These are phyloP conservation scores for Phortica variegata DNA, from an alignment of 1,140 invertebrate species.

Conservation along the genomic window DNA sequence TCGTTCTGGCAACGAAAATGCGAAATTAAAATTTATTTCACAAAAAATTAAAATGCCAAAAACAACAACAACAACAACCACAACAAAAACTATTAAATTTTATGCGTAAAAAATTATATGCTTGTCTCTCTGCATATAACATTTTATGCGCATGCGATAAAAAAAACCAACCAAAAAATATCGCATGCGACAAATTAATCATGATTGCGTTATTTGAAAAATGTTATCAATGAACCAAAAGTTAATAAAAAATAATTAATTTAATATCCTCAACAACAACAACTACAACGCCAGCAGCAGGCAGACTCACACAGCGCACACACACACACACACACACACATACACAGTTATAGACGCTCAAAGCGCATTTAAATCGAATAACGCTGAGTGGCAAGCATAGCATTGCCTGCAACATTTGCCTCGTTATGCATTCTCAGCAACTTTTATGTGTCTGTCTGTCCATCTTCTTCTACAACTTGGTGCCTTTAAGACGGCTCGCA, in stretches of 20 bases:
- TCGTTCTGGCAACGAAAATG: too few species aligned
- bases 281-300: conserved; percentile 3
- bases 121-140: too few species aligned
- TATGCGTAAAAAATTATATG: too few species aligned
- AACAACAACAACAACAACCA: not conserved
- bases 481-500: conserved; percentile 25
- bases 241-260: conserved; percentile 55
- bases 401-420: conserved; percentile 29
- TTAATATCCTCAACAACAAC: conserved; percentile 30
- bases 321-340: not conserved
- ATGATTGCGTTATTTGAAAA: conserved; percentile 38
- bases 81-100: not conserved
- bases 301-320: not conserved
- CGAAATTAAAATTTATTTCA: conserved; percentile 5
- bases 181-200: conserved; percentile 51
- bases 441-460: conserved; percentile 11
- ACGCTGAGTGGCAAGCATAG: conserved; percentile 27
- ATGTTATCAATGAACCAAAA: conserved; percentile 52
- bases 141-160: conserved; percentile 44
- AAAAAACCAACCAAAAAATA: conserved; percentile 27
- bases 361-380: conserved; percentile 53
- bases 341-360: conserved; percentile 24
- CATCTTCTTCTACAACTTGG: too few species aligned
- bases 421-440: too few species aligned
- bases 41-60: conserved; percentile 18